Percentiles rank a stretch among this genome's conserved stretches.
Conservation (phyloP, 2,113 vertebrate genomes). For the Malurus alboscapulatus region DNA sequence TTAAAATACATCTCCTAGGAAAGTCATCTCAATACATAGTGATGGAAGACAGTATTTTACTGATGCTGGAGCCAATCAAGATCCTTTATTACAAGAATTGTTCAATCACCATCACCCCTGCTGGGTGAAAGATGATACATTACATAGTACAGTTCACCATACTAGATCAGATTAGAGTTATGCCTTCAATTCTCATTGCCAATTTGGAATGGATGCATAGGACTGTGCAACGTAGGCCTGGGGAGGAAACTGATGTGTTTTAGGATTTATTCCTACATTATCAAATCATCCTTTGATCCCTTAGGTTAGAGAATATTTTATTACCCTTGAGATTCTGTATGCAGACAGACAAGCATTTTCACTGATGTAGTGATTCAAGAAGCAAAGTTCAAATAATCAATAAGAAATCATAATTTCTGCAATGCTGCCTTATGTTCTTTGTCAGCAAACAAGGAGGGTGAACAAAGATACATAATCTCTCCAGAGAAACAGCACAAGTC, state of each 20-base stretch:
- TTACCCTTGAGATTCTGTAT: neutral
- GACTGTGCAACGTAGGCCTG: neutral
- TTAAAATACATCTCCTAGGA: neutral
- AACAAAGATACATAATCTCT: neutral
- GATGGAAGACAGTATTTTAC: neutral
- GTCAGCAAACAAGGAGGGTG: neutral
- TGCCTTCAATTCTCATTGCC: neutral
- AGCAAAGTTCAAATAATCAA: constrained; percentile 22
- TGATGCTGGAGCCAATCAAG: neutral
- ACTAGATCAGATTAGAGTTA: neutral
- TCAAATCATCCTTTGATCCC: neutral
- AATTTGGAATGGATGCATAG: neutral
- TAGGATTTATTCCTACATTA: neutral
- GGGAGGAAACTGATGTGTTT: neutral
- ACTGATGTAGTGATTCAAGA: neutral
- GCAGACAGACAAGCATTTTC: neutral
- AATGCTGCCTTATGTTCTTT: neutral
- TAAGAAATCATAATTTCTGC: neutral
- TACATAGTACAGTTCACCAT: neutral
- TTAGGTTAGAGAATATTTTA: neutral
- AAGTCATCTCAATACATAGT: neutral
- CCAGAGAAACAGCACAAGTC: neutral
- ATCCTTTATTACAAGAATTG: neutral
- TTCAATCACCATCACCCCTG: neutral
- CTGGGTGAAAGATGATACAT: neutral